Base-by-base conservation (phyloP, 2,888 invertebrate species). In the Marronus borbonicus region DNA sequence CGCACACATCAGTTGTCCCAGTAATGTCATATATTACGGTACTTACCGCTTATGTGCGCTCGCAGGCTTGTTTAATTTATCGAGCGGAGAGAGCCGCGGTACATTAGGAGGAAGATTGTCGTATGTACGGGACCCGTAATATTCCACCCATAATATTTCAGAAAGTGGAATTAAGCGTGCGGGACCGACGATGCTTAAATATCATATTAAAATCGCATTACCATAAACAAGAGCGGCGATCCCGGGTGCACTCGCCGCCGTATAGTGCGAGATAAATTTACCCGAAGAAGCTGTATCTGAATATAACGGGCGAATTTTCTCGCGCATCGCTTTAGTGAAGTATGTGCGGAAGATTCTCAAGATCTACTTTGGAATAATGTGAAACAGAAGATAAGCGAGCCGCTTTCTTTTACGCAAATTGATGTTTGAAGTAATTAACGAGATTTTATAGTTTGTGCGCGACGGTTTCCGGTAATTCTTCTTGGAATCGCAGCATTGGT, bases 181-280 rank as follows among this genome's bases (percentile, higher is more conserved):
- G 17, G 58, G 72, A 72, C 72, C 72, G 58, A 17, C 58, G 55
- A 58, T 20, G 44, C 39, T 65, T 76, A 64, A 76, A 76, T 76
- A 64, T 66, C 76, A 50, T 76, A 76, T 76, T 76, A 76, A 76
- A 76, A 76, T 76, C 76, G 76, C 76, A 76, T 76, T 76, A 76
- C 65, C 76, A 52, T 76, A 76, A 76, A 55, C 66, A 65, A 65
- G 52, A 72, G 28, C 20, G 36, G 14, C 28, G 7, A 64, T 17
- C 31, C 17, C 49, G 49, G 50, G 17, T 50, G 36, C 58, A 50
- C 24, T n/a, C 31, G 55, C 69, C n/a, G 52, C 24, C 20, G 8
- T 66, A 49, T 24, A 44, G 44, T 24, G 8, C 44, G 31, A 44
- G 24, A 66, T 66, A 66, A 66, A 66, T 66, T 66, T 66, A 17